phyloP scores from a whole-genome alignment of 1,140 invertebrate genomes.

The Trichomalopsis sarcophagae region DNA sequence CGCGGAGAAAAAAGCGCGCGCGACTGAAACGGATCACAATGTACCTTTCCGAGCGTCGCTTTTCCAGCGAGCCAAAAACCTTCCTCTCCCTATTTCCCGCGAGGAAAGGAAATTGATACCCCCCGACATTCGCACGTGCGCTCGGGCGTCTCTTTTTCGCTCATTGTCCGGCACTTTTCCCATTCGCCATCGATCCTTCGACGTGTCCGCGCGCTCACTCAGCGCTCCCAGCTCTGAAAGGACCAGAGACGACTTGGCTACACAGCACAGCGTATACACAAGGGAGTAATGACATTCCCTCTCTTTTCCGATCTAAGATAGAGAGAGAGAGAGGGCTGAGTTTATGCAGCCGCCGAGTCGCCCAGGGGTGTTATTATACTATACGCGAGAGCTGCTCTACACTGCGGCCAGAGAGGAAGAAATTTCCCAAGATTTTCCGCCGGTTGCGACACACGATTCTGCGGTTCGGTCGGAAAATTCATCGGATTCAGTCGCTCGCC shows the following conservation, averaged over 20 bases:
- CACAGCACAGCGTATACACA: not conserved
- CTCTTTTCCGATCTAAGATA: not conserved
- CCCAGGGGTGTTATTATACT: conserved; percentile 1
- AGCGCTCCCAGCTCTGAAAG: not conserved
- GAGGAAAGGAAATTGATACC: conserved; percentile 27
- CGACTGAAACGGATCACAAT: not conserved
- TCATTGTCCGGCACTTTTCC: conserved; percentile 33
- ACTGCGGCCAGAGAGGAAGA: not conserved
- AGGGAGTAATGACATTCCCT: conserved; percentile 25
- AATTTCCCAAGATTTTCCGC: not conserved
- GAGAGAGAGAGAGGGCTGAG: not conserved
- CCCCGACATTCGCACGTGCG: not conserved
- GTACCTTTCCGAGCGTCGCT: not conserved
- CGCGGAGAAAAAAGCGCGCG: not conserved
- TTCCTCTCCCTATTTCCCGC: not conserved
- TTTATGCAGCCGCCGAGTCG: conserved; percentile 10
- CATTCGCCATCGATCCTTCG: conserved; percentile 11
- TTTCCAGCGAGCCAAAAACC: conserved; percentile 1
- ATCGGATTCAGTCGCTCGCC: no score
- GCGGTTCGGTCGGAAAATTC: no score
- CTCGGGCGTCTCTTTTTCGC: not conserved
- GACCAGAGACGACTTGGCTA: not conserved
- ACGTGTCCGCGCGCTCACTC: not conserved
- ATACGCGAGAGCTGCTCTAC: not conserved
- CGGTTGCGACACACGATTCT: not conserved